A percentile compares a stretch with the other conserved stretches of the same genome.
Evolutionary conservation across 2,113 vertebrate genomes (phyloP).

Genomic region (Apodemus speciosus): DNA sequence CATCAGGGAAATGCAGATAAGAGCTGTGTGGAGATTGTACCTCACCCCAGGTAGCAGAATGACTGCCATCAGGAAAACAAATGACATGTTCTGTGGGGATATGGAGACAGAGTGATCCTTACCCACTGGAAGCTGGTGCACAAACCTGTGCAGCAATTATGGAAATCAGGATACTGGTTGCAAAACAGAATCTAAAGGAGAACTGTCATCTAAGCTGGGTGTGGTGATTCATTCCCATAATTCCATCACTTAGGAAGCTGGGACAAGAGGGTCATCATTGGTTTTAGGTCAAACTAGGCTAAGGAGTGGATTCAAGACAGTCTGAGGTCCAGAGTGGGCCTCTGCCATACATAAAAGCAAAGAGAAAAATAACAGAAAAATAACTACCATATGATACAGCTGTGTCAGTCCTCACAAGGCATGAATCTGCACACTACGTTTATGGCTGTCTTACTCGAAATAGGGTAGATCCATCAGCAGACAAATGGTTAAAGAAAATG

Average conservation of each 20-base stretch:
- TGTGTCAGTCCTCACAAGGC: neutral
- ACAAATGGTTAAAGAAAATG: neutral
- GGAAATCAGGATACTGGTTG: neutral
- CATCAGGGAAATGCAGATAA: neutral
- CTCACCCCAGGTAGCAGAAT: neutral
- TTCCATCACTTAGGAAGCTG: neutral
- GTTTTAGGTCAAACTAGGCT: neutral
- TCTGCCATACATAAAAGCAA: neutral
- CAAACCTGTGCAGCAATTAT: neutral
- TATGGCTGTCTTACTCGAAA: neutral
- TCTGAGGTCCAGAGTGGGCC: neutral
- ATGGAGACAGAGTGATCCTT: neutral
- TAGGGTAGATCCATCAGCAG: neutral
- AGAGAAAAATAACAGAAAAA: neutral
- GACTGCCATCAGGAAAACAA: neutral
- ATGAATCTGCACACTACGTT: neutral
- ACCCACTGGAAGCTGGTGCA: too few relatives aligned
- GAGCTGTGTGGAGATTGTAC: neutral
- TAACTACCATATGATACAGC: neutral
- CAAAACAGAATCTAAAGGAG: neutral
- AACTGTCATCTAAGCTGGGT: neutral
- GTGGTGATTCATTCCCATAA: neutral
- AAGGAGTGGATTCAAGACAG: neutral
- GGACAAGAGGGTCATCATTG: neutral
- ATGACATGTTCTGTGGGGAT: neutral